These are phyloP conservation scores for Lordiphosa mommai DNA, from an alignment of 1,140 invertebrate species.

Conservation along the genomic window DNA sequence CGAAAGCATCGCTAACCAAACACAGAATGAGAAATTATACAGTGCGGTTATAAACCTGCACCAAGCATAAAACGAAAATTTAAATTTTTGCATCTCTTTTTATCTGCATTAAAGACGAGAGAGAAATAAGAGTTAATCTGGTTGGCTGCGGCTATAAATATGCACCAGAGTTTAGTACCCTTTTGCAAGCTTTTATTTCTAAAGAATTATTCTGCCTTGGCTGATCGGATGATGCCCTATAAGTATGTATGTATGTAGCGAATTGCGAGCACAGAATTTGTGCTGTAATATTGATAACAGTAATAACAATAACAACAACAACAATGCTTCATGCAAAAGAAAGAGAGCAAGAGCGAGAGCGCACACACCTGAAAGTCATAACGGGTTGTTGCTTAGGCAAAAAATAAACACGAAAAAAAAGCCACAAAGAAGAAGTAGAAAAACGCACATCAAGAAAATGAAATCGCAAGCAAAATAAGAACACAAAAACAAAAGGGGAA, in stretches of 20 bases:
- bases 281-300: slow-evolving; percentile 55
- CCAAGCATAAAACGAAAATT: too few species aligned
- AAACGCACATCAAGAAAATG: slow-evolving; percentile 35
- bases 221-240: too few species aligned
- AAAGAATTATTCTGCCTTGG: too few species aligned
- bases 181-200: too few species aligned
- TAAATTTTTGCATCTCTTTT: too few species aligned
- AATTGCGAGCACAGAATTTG: slow-evolving; percentile 10
- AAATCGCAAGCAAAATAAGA: slow-evolving; percentile 64
- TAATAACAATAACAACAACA: slow-evolving; percentile 21
- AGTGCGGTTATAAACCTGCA: too few species aligned
- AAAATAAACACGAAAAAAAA: slow-evolving; percentile 19
- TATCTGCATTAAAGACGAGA: too few species aligned
- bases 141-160: too few species aligned
- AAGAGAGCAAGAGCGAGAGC: slow-evolving; percentile 1
- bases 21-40: too few species aligned
- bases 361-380: slow-evolving; percentile 40
- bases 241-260: slow-evolving; percentile 8
- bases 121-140: too few species aligned
- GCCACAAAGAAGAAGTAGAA: slow-evolving; percentile 22
- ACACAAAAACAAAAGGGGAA: slow-evolving; percentile 35
- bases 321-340: slow-evolving; percentile 17
- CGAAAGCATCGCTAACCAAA: too few species aligned
- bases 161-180: too few species aligned
- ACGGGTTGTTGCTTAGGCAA: slow-evolving; percentile 42